These are phyloP conservation scores for Onychorhynchus coronatus DNA, from an alignment of 2,113 vertebrate species.

Conservation along the genomic window DNA sequence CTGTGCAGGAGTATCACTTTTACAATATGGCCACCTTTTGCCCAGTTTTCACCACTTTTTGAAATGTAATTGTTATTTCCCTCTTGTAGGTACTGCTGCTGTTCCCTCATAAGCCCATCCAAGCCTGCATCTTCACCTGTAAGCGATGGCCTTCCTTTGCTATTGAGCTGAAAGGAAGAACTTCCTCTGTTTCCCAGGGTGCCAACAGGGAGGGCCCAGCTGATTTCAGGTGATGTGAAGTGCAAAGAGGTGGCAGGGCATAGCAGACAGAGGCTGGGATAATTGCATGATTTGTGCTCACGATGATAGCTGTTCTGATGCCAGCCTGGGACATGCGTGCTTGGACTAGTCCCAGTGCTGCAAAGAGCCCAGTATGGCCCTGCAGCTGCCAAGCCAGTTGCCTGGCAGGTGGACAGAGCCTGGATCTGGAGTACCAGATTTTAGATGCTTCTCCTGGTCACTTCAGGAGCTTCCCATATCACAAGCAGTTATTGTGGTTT, in stretches of 20 bases:
- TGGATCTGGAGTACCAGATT: neutral
- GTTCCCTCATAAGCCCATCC: neutral
- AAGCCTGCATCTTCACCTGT: neutral
- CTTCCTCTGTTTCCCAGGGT: neutral
- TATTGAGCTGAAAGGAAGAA: neutral
- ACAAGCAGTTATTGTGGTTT: neutral
- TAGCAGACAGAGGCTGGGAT: neutral
- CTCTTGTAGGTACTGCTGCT: neutral
- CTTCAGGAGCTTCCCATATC: neutral
- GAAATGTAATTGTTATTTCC: neutral
- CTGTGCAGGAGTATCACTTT: neutral
- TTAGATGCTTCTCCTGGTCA: neutral
- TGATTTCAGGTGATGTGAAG: neutral
- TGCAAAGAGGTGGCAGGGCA: neutral
- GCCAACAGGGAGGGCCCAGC: fast-evolving
- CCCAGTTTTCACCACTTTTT: neutral
- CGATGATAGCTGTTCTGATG: neutral
- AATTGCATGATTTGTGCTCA: constrained; percentile 20
- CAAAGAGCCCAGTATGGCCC: neutral
- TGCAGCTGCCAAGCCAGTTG: neutral
- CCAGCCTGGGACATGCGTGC: neutral
- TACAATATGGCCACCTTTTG: neutral
- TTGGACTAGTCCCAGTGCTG: neutral
- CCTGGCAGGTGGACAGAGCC: neutral
- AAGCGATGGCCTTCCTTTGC: neutral